phyloP scores from a whole-genome alignment of 2,888 invertebrate species.

The Alviniconcha strummeri region DNA sequence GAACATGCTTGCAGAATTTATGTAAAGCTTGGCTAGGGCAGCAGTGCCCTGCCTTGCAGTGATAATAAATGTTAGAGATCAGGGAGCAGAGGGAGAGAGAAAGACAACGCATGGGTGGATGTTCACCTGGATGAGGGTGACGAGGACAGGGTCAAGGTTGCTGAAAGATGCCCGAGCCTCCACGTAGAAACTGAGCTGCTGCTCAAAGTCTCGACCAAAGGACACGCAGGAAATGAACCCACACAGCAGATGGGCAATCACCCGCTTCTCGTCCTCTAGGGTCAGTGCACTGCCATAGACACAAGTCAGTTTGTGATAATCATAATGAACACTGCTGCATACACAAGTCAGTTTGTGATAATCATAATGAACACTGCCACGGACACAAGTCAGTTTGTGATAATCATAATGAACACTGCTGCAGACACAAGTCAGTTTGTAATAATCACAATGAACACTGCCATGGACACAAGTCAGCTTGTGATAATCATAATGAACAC shows the following conservation, averaged over 20 bases:
- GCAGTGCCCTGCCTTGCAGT: no score
- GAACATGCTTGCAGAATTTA: no score
- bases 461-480: no score
- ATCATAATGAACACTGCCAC: slow-evolving; percentile 76
- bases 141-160: slow-evolving; percentile 90
- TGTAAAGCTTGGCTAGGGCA: no score
- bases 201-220: slow-evolving; percentile 89
- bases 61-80: no score
- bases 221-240: slow-evolving; percentile 86
- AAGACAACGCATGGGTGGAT: no score
- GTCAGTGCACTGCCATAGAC: slow-evolving; percentile 83
- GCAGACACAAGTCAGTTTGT: no score
- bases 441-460: slow-evolving; percentile 76
- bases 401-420: no score
- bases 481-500: no score
- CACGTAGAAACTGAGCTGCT: slow-evolving; percentile 93
- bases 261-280: slow-evolving; percentile 92
- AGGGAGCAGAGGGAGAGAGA: no score
- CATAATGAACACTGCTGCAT: no score
- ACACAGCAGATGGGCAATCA: slow-evolving; percentile 88
- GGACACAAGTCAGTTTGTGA: slow-evolving; percentile 45
- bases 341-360: no score
- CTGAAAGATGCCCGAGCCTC: slow-evolving; percentile 92
- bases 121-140: slow-evolving; percentile 87
- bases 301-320: slow-evolving; percentile 45